Conservation (phyloP, 2,113 vertebrate species). For the Delphinapterus leucas region DNA sequence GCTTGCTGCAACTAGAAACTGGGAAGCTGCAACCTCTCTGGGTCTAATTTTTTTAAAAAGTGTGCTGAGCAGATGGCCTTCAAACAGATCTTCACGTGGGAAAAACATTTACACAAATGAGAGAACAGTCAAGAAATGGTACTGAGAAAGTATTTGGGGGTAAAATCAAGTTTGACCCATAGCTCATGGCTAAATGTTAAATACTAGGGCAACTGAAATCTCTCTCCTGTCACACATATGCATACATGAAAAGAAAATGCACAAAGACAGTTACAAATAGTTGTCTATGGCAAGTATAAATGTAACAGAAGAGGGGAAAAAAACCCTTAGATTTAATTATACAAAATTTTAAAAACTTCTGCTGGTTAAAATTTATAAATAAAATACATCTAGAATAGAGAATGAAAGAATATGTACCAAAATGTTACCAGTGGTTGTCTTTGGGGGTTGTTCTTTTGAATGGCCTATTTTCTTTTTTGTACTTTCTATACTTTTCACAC, state of each 20-base stretch:
- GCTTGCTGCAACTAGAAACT: neutral
- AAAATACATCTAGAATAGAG: neutral
- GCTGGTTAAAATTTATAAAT: slow-evolving; percentile 1
- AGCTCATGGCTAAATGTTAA: neutral
- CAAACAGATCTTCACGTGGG: neutral
- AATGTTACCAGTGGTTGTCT: neutral
- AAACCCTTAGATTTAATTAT: neutral
- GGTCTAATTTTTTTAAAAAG: neutral
- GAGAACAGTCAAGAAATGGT: neutral
- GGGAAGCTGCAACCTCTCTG: neutral
- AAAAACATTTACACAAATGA: neutral
- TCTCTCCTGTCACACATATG: neutral
- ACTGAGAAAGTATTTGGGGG: neutral
- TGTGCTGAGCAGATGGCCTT: neutral
- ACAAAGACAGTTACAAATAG: neutral
- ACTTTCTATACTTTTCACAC: neutral
- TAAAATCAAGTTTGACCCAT: neutral
- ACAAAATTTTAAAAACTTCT: neutral
- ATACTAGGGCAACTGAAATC: neutral
- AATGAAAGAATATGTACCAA: neutral
- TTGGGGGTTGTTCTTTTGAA: neutral
- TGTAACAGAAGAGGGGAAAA: neutral
- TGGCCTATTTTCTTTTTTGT: neutral
- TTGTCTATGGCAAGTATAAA: neutral
- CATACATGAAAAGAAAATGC: neutral